Base-by-base conservation (phyloP, 2,888 invertebrate genomes). In the Caenorhabditis doughertyi region DNA sequence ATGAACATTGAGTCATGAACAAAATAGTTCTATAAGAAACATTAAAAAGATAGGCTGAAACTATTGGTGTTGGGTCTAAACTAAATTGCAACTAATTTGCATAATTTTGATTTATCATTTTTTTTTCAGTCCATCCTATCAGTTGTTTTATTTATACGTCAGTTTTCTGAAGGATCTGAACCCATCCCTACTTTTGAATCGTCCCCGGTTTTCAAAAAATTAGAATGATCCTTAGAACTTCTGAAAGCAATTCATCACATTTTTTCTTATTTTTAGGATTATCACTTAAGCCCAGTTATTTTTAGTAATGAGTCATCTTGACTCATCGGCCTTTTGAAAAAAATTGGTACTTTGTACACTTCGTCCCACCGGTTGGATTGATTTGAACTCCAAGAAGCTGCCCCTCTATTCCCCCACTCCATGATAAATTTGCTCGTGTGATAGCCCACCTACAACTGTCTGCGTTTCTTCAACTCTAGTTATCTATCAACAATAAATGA, bases 351-450 rank as follows among this genome's bases (percentile, higher is more conserved):
- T 49, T 51, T 65, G 65, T 51, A 51, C 65, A 65, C 62, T 42
- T 21, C 60, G 23, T 13, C 32, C 35, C 47, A 47, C 27, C 55
- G 16, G 39, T 13, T 16, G 55, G 55, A 27, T 49, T 60, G 58
- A 49, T 60, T 47, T 44, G 71, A 71, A 71, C 71, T 56, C 56
- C 70, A 11, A 11, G 5, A n/a, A 18, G 11, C 39, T 23, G 7
- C 9, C 62, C n/a, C 68, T 39, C 27, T 44, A 4, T 18, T 44
- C 3, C 16, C 18, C 42, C 42, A n/a, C 72, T 53, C 42, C 76
- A 76, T 68, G 76, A 76, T 53, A 68, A 76, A 76, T 76, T 67
- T 42, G 51, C 65, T 68, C 68, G 58, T 58, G 76, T 76, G 76
- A 76, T 76, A 76, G 49, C 67, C 58, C 47, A 53, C 42, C 67